Base-by-base conservation (phyloP, 2,888 invertebrate genomes). In the Melieria picta region DNA sequence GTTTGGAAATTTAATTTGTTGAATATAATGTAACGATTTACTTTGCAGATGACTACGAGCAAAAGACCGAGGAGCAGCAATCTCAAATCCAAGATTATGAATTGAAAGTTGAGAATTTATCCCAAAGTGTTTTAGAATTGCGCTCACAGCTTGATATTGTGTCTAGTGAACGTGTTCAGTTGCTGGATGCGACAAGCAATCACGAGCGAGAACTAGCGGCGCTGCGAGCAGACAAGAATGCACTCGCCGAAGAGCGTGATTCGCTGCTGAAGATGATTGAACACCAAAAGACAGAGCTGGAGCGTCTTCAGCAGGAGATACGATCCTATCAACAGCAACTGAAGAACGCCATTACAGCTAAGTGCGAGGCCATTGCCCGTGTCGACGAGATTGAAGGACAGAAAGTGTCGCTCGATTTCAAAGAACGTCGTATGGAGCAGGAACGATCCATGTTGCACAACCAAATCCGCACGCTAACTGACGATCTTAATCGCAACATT, bases 351-450 rank as follows among this genome's bases (percentile, higher is more conserved):
- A 92, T 94, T 74, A 90, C 91, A 78, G 90, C 93, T 3, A 96
- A 96, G 88, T 95, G 94, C 87, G 94, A 95, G 86, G 94, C 94
- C 0, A 85, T 95, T 65, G 91, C 93, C 6, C 90, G 93, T 77
- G 89, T 92, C 72, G 94, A 95, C 85, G 96, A 96, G 87, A 90
- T 95, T 55, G 91, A 93, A 79, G 93, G 94, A 76, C 92, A 92
- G 84, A 94, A 95, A 87, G 88, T 94, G 71, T 90, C 92, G 10
- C 85, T 95, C 42, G 93, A 93, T 81, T 93, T 92, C 84, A 93
- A 93, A 79, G 96, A 96, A 86, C 93, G 93, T 80, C 90, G 94
- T 30, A 89, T 96, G 80, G 94, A 95, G 80, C 93, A 94, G 83
- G 97, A 97, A 86, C 90, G 92, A 79, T 88, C 89, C 6, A 89